Conservation (phyloP, 2,797 vertebrate species). For the Podarcis siculus region DNA sequence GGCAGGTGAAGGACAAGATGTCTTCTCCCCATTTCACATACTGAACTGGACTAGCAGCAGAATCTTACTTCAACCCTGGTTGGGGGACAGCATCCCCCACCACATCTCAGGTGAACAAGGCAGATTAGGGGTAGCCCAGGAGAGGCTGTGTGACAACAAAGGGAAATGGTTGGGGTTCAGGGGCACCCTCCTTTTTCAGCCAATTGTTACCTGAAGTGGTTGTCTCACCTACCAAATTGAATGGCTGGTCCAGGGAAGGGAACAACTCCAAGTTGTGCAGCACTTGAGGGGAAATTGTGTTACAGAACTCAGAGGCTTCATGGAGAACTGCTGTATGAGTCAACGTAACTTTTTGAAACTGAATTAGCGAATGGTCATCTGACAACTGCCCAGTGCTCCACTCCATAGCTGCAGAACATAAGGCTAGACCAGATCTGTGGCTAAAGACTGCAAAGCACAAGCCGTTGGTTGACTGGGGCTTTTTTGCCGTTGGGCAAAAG, state of each 20-base stretch:
- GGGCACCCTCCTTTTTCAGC: too few species aligned
- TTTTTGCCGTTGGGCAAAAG: slow-evolving; percentile 25
- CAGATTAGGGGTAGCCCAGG: too few species aligned
- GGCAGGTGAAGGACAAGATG: too few species aligned
- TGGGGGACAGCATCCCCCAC: too few species aligned
- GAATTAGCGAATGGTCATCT: background rate
- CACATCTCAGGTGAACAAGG: too few species aligned
- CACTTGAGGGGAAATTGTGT: background rate
- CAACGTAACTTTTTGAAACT: background rate
- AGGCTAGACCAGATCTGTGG: background rate
- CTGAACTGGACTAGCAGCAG: too few species aligned
- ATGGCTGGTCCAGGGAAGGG: background rate
- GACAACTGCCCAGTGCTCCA: background rate
- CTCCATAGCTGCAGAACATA: background rate
- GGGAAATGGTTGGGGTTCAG: too few species aligned
- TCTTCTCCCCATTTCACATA: too few species aligned
- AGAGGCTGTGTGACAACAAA: too few species aligned
- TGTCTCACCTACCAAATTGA: too few species aligned
- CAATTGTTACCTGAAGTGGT: too few species aligned
- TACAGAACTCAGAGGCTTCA: background rate
- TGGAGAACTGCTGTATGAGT: background rate
- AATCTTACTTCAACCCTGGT: too few species aligned
- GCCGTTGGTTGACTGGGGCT: slow-evolving; percentile 30
- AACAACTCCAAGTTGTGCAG: background rate
- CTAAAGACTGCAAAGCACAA: slow-evolving; percentile 44